Evolutionary conservation across 2,113 vertebrate species (phyloP).

Genomic region (Ictidomys tridecemlineatus): DNA sequence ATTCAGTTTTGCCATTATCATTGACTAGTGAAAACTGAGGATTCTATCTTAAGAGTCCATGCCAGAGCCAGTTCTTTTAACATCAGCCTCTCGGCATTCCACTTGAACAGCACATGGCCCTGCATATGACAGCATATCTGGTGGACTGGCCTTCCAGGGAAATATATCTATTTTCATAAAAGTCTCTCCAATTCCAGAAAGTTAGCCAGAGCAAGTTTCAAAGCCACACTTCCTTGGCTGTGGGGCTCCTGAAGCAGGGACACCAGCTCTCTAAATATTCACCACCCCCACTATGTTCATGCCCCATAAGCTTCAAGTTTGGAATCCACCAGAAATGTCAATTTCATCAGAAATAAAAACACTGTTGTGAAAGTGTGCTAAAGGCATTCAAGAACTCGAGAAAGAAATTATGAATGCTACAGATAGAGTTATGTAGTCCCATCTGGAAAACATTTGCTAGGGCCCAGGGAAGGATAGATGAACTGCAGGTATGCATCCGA

Average conservation of each 20-base stretch:
- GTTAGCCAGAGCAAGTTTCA: background rate
- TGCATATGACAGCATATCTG: background rate
- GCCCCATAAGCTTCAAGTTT: constrained; percentile 26
- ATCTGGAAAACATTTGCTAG: constrained; percentile 60
- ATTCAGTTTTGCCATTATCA: background rate
- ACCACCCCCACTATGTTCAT: background rate
- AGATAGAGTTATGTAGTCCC: constrained; percentile 17
- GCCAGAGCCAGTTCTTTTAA: background rate
- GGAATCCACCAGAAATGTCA: constrained; percentile 42
- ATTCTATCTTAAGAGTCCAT: background rate
- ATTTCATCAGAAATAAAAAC: constrained; percentile 61
- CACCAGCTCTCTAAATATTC: background rate
- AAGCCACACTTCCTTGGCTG: background rate
- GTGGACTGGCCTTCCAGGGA: background rate
- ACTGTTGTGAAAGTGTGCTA: background rate
- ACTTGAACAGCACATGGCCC: background rate
- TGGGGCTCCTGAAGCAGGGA: background rate
- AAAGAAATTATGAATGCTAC: constrained; percentile 1
- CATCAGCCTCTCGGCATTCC: background rate
- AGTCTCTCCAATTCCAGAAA: constrained; percentile 7
- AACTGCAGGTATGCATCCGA: background rate
- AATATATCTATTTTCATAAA: constrained; percentile 8
- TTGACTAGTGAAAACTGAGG: background rate
- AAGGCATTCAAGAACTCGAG: background rate
- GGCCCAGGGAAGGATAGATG: background rate